These are phyloP conservation scores for Pristionchus japonicus DNA, from an alignment of 2,888 invertebrate genomes.

Conservation along the genomic window DNA sequence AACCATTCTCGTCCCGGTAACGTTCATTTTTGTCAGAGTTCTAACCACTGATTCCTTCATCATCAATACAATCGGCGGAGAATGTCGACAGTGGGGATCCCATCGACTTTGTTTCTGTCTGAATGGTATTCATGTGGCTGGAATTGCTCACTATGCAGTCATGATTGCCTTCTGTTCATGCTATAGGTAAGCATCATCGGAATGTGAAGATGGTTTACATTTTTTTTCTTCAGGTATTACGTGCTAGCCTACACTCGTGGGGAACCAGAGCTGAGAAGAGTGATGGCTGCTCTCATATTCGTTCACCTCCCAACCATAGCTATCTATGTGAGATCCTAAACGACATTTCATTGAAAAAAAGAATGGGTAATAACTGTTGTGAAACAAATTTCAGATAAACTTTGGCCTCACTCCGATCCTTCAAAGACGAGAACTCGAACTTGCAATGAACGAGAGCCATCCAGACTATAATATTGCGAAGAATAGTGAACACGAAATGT, in stretches of 20 bases:
- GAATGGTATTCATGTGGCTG: not conserved
- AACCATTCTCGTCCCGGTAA: not conserved
- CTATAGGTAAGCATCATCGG: not conserved
- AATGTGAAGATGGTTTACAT: no score
- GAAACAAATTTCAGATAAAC: not conserved
- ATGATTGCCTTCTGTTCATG: constrained; percentile 1
- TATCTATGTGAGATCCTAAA: not conserved
- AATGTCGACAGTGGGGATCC: not conserved
- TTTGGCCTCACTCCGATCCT: not conserved
- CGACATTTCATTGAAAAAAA: no score
- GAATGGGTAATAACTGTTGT: no score
- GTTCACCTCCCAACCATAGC: not conserved
- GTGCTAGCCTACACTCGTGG: not conserved
- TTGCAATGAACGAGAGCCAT: not conserved
- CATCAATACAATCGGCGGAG: not conserved
- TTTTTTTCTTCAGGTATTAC: not conserved
- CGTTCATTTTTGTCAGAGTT: not conserved
- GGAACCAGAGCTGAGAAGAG: not conserved
- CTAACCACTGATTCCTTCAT: not conserved
- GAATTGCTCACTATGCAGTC: not conserved
- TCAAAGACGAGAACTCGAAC: not conserved
- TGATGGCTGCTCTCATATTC: not conserved
- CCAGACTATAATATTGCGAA: not conserved
- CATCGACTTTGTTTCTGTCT: not conserved
- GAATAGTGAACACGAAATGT: not conserved